Base-by-base conservation (phyloP, 1,140 invertebrate genomes). In the Trachymyrmex septentrionalis region DNA sequence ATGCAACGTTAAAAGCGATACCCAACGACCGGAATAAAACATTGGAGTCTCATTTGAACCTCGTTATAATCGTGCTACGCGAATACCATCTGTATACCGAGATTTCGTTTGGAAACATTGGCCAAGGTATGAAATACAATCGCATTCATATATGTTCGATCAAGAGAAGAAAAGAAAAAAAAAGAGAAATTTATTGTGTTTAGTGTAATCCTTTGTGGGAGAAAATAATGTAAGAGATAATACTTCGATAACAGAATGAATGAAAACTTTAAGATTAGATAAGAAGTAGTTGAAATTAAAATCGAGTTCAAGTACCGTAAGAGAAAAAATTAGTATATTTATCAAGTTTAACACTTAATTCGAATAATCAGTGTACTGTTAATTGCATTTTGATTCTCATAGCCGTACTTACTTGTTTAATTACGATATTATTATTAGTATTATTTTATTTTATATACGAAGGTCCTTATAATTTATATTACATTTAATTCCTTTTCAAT, bases 1-100 rank as follows among this genome's bases (percentile, higher is more conserved):
- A n/a, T n/a, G n/a, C n/a, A n/a, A n/a, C 72, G 89, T 88, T 90
- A 90, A 90, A 90, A 71, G 88, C 89, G 86, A 89, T 90, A 90
- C 76, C 81, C 88, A 86, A 81, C 64, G 88, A 90, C 64, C 71
- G 86, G 24, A 30, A 38, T 71, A 75, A 88, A 85, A 66, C 88
- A 90, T 87, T 63, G 89, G 89, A 90, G 90, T 88, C 86, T 89
- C 86, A 72, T 87, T 90, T 89, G 80, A 90, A 90, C 89, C 73
- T 89, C 85, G 88, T 90, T 90, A 87, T 63, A 30, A 53, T 69
- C n/a, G 38, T 19, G 55, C 69, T 69, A 44, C 59, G 57, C 55
- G 80, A 84, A 75, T 84, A 84, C 80, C 80, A 69, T n/a, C n/a
- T 84, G 61, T 50, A n/a, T 67, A 9, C 16, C 53, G 66, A 71